These are phyloP conservation scores for Digitonthophagus gazella DNA, from an alignment of 2,888 invertebrate genomes.

Conservation along the genomic window DNA sequence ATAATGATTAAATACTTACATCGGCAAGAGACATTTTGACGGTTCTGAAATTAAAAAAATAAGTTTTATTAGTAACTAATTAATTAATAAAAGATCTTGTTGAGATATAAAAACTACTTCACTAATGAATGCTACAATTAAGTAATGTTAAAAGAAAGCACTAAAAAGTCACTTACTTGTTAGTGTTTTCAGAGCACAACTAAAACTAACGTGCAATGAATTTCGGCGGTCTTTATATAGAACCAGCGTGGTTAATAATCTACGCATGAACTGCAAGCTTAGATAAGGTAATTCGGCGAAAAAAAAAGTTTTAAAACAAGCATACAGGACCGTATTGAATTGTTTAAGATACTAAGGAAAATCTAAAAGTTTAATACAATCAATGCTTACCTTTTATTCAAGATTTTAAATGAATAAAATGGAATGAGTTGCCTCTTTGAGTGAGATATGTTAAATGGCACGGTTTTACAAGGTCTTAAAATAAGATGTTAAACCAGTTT, in stretches of 20 bases:
- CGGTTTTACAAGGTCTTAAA: too few species aligned
- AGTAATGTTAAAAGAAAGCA: neutral
- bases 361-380: too few species aligned
- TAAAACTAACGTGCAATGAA: neutral
- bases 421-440: neutral
- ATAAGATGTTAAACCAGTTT: neutral
- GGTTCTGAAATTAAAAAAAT: conserved; percentile 18
- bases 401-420: neutral
- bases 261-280: neutral
- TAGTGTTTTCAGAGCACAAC: neutral
- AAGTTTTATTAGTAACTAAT: neutral
- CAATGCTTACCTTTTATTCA: neutral
- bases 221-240: neutral
- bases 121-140: neutral
- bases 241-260: neutral
- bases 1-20: conserved; percentile 18
- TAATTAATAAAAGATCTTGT: neutral
- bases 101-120: neutral
- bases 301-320: neutral
- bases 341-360: too few species aligned
- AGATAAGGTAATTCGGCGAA: neutral
- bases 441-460: too few species aligned
- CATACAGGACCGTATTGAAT: neutral
- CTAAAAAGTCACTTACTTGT: neutral
- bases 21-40: conserved; percentile 22